Evolutionary conservation across 1,140 invertebrate species (phyloP).

Genomic region (Wiebesia pumilae): DNA sequence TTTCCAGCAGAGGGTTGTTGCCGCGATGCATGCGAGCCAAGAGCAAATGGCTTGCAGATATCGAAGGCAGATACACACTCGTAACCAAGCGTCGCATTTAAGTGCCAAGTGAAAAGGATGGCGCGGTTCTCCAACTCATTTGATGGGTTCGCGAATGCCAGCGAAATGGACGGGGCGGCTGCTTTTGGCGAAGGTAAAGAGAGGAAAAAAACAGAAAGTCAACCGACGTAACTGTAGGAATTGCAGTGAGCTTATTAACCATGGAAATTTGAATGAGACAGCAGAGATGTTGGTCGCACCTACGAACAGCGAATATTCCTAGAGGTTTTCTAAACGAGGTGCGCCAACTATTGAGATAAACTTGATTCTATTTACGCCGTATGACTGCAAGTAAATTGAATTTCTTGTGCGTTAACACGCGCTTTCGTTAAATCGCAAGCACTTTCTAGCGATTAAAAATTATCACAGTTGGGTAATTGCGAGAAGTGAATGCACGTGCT

Average conservation of each 20-base stretch:
- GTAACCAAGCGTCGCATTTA: not conserved
- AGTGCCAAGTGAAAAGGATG: not conserved
- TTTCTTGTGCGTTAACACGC: not conserved
- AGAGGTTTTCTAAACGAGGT: not conserved
- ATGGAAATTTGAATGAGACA: not conserved
- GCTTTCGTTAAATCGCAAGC: not conserved
- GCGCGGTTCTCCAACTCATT: not conserved
- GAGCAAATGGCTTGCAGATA: not conserved
- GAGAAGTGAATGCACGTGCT: not conserved
- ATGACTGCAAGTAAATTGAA: not conserved
- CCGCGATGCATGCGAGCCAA: not conserved
- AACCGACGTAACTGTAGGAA: not conserved
- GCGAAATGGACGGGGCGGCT: not conserved
- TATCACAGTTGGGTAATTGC: not conserved
- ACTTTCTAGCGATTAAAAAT: not conserved
- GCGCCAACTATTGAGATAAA: conserved; percentile 3
- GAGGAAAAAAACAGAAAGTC: not conserved
- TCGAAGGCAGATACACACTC: not conserved
- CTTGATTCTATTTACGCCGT: not conserved
- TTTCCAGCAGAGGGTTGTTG: not conserved
- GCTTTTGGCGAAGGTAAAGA: not conserved
- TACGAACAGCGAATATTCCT: not conserved
- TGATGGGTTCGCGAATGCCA: not conserved
- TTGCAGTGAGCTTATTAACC: not conserved
- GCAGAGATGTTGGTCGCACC: not conserved